A percentile compares a stretch with the other conserved stretches of the same genome.
Evolutionary conservation across 2,113 vertebrate species (phyloP).

Genomic region (Chlorodrepanis virens): DNA sequence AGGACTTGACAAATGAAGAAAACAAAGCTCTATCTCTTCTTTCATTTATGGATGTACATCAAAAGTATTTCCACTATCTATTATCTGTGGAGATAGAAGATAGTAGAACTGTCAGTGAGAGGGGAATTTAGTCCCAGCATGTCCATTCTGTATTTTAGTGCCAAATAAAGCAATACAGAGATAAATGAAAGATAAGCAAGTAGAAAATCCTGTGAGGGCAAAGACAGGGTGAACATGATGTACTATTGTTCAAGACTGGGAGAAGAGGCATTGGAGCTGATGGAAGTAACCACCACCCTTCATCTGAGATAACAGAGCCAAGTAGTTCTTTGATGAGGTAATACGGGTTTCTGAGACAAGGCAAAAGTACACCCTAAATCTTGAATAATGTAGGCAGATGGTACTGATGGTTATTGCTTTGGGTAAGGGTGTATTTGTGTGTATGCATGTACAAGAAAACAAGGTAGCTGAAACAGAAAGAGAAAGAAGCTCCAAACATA

Average conservation of each 20-base stretch:
- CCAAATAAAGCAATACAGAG: constrained; percentile 12
- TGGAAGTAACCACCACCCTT: constrained; percentile 19
- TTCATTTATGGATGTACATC: neutral
- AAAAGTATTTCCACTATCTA: neutral
- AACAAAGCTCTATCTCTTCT: neutral
- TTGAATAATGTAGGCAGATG: neutral
- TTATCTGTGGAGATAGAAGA: neutral
- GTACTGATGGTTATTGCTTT: neutral
- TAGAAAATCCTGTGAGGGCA: constrained; percentile 9
- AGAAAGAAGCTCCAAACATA: neutral
- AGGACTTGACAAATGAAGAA: neutral
- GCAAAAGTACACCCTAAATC: neutral
- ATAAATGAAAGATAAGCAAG: constrained; percentile 16
- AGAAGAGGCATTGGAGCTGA: neutral
- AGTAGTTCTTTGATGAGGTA: constrained; percentile 38
- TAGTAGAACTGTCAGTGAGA: neutral
- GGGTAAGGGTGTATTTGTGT: neutral
- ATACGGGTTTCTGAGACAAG: neutral
- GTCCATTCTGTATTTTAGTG: neutral
- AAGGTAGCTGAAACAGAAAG: neutral
- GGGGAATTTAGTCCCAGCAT: neutral
- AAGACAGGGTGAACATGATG: neutral
- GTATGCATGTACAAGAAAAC: neutral
- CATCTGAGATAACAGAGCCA: constrained; percentile 15
- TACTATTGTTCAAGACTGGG: neutral